phyloP scores from a whole-genome alignment of 2,888 invertebrate species.

The Coremacera marginata region DNA sequence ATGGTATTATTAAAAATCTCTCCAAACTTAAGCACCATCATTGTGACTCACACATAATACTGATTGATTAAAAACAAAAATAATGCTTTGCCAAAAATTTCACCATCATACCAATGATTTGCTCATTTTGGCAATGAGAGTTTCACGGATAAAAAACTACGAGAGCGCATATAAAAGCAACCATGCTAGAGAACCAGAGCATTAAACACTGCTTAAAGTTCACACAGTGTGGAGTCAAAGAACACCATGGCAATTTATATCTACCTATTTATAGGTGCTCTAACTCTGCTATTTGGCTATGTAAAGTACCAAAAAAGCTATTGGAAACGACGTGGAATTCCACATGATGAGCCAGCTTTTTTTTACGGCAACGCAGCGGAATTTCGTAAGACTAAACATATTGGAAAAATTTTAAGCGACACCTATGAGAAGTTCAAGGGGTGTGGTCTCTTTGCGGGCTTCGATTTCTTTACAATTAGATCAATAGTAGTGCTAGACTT shows the following conservation, averaged over 20 bases:
- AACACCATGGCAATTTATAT: not conserved
- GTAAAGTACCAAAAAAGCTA: constrained; percentile 42
- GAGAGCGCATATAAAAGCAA: no score
- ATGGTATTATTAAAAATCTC: no score
- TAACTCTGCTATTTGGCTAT: constrained; percentile 6
- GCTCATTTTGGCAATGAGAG: no score
- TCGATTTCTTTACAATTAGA: constrained; percentile 50
- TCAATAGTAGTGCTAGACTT: constrained; percentile 49
- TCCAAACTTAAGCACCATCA: no score
- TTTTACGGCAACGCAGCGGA: constrained; percentile 42
- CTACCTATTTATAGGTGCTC: constrained; percentile 23
- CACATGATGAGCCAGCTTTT: constrained; percentile 42
- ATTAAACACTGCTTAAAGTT: no score
- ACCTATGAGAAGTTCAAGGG: constrained; percentile 53
- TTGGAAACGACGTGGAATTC: constrained; percentile 45
- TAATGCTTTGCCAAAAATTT: no score
- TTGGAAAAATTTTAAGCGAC: constrained; percentile 40
- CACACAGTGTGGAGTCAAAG: not conserved
- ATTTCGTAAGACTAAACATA: constrained; percentile 27
- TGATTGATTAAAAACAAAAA: no score
- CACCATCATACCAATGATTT: no score
- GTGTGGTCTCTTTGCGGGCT: constrained; percentile 52
- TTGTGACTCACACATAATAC: no score
- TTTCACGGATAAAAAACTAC: no score
- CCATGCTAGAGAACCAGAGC: no score